Evolutionary conservation across 2,113 vertebrate species (phyloP).

Genomic region (Sinocyclocheilus rhinocerous): DNA sequence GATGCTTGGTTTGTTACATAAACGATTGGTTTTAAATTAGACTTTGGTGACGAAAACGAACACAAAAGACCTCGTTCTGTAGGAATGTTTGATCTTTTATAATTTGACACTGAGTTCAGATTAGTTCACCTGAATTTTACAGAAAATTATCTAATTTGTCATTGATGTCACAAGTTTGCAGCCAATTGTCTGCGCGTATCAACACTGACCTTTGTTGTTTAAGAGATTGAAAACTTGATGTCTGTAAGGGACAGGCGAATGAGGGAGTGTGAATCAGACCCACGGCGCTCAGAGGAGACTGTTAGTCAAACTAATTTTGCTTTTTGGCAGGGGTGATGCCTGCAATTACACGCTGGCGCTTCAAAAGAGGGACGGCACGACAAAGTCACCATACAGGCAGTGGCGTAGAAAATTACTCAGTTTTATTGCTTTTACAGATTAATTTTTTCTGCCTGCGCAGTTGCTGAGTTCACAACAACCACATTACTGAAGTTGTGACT

Average conservation of each 20-base stretch:
- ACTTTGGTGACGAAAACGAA: neutral
- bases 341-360: neutral
- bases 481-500: neutral
- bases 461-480: neutral
- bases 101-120: neutral
- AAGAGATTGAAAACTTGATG: neutral
- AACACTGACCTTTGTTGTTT: neutral
- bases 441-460: neutral
- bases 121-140: neutral
- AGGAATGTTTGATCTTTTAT: slow-evolving; percentile 1
- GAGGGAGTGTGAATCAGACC: slow-evolving; percentile 6
- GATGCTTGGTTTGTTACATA: neutral
- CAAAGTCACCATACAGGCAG: slow-evolving; percentile 52
- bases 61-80: neutral
- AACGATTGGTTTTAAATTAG: slow-evolving; percentile 1
- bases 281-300: neutral
- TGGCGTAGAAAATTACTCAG: slow-evolving; percentile 27
- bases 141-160: neutral
- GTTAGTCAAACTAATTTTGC: slow-evolving; percentile 34
- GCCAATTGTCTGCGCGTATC: neutral
- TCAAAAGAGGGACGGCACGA: neutral
- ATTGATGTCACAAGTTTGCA: neutral
- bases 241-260: neutral
- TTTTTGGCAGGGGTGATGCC: slow-evolving; percentile 31
- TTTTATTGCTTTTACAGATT: slow-evolving; percentile 14